A percentile compares a stretch with the other conserved stretches of the same genome.
phyloP scores from a whole-genome alignment of 2,797 vertebrate species.

The Molothrus ater region DNA sequence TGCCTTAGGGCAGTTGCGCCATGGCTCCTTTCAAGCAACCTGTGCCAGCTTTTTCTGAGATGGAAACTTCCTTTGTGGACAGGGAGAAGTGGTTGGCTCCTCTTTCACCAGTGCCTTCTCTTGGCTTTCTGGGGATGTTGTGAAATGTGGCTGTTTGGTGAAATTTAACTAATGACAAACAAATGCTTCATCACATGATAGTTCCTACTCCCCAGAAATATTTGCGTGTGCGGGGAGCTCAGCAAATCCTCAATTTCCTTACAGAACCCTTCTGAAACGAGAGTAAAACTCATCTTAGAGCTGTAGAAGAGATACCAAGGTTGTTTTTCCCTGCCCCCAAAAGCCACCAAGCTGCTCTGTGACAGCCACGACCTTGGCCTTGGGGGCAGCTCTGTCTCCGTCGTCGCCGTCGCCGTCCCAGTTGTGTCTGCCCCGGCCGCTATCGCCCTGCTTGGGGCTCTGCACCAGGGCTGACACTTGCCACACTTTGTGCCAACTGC shows the following conservation, averaged over 20 bases:
- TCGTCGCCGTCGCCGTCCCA: neutral
- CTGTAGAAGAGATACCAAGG: neutral
- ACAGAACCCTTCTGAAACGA: neutral
- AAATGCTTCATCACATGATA: neutral
- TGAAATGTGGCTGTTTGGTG: neutral
- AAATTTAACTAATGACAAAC: neutral
- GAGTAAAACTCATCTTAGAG: neutral
- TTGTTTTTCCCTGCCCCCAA: conserved; percentile 22
- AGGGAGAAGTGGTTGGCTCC: neutral
- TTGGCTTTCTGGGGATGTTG: neutral
- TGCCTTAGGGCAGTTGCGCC: neutral
- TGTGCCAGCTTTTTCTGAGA: neutral
- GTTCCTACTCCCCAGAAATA: neutral
- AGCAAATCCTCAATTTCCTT: accelerated
- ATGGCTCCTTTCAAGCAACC: neutral
- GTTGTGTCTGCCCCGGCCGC: conserved; percentile 78
- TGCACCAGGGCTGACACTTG: neutral
- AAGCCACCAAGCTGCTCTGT: neutral
- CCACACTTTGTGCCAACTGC: neutral
- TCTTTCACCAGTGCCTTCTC: neutral
- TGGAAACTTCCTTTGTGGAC: neutral
- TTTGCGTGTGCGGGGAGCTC: neutral
- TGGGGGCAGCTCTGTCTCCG: conserved; percentile 18
- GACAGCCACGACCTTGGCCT: conserved; percentile 59
- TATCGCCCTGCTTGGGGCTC: conserved; percentile 73